Evolutionary conservation across 2,113 vertebrate species (phyloP).

Genomic region (Microcebus murinus): DNA sequence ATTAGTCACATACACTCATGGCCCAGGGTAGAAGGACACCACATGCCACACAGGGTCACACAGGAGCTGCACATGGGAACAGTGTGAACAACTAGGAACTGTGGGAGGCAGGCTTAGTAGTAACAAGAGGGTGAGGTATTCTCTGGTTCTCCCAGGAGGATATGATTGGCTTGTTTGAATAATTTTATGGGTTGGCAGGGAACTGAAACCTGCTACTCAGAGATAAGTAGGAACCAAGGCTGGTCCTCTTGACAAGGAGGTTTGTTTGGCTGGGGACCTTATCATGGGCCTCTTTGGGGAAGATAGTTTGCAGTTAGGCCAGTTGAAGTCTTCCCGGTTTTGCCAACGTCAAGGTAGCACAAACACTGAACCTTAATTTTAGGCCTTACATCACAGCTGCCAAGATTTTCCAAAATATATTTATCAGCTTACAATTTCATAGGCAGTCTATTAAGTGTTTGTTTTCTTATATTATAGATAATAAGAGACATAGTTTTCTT

Average conservation of each 20-base stretch:
- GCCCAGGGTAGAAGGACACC: rapidly evolving
- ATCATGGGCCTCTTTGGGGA: too few relatives aligned
- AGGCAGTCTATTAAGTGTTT: neutral
- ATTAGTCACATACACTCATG: neutral
- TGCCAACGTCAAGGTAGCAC: neutral
- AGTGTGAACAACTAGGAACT: neutral
- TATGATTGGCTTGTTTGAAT: neutral
- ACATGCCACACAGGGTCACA: rapidly evolving
- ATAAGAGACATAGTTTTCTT: neutral
- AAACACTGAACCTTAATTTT: neutral
- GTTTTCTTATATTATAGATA: neutral
- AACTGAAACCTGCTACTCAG: too few relatives aligned
- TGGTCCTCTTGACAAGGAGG: neutral
- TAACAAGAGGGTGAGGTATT: neutral
- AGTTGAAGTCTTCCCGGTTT: neutral
- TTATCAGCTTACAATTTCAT: neutral
- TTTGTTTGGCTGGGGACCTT: neutral
- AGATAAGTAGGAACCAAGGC: rapidly evolving
- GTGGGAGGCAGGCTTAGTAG: neutral
- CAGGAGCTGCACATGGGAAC: neutral
- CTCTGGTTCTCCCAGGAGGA: neutral
- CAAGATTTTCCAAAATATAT: neutral
- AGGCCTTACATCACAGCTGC: neutral
- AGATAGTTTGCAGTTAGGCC: neutral
- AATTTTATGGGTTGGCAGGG: neutral